Base-by-base conservation (phyloP, 1,140 invertebrate species). In the Sinonovacula constricta region DNA sequence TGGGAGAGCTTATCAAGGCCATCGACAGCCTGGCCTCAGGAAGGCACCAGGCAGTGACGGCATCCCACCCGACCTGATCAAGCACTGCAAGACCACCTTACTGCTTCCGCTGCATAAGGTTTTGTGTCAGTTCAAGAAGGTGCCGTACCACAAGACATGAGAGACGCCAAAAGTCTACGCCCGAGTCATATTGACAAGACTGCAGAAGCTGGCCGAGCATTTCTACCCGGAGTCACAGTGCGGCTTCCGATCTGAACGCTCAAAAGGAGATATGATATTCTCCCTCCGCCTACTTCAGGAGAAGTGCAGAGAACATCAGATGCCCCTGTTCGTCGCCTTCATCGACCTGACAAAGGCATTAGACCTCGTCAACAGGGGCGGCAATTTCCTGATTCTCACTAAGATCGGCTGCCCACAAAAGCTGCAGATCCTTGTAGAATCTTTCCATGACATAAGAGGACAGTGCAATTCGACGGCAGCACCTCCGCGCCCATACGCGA, bases 301-400 rank as follows among this genome's bases (percentile, higher is more conserved):
- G n/a, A n/a, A n/a, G n/a, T n/a, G n/a, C n/a, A n/a, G n/a, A n/a
- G n/a, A n/a, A 45, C 69, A 28, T 49, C 71, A 26, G 22, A 15
- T 33, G 18, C 59, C 28, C 3, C 85, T 85, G 3, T 81, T 69
- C 70, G 15, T 62, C 14, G 72, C 72, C 51, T 84, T 83, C 36
- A 62, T 86, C 14, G 79, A 86, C 66, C 74, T 86, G 33, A 80
- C 81, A 0, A 83, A 86, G 71, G 71, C 81, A 18, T 82, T 57
- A 26, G 49, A 56, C 28, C 24, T 68, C 24, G 66, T 68, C 28
- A 68, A 51, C 67, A 49, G 30, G 4, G n/a, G 7, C 12, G n/a
- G 51, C 63, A 45, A 30, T 39, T 30, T 22, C 36, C 26, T n/a
- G 34, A 22, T 66, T n/a, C 26, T 66, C 26, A 18, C 14, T 31